phyloP scores from a whole-genome alignment of 37 sponge, comb jelly and placozoan species.

The Oscarella lobularis region DNA sequence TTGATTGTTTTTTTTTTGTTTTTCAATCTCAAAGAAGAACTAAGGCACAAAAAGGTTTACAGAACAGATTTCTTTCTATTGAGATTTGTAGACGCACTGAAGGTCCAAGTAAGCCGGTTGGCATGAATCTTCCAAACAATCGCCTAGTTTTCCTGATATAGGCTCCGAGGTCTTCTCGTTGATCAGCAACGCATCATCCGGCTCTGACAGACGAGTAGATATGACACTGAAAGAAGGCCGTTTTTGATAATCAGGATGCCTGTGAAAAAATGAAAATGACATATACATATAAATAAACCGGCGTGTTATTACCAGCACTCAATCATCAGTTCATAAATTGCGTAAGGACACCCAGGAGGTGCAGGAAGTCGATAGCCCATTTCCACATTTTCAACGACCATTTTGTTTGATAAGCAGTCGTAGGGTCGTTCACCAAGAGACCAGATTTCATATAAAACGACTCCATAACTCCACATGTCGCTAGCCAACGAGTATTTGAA shows the following conservation, averaged over 20 bases:
- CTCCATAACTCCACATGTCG: slow-evolving; percentile 1
- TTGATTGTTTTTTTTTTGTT: too few relatives aligned
- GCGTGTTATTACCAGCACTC: not conserved
- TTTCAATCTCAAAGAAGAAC: too few relatives aligned
- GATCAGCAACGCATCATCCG: not conserved
- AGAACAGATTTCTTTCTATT: too few relatives aligned
- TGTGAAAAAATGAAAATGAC: not conserved
- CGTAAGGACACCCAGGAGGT: not conserved
- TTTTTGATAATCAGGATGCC: not conserved
- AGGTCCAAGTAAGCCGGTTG: too few relatives aligned
- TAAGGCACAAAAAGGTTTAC: too few relatives aligned
- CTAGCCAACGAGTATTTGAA: not conserved
- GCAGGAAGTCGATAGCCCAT: not conserved
- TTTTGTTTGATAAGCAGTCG: not conserved
- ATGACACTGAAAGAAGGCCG: not conserved
- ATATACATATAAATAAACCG: not conserved
- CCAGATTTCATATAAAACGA: not conserved
- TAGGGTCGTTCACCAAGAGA: not conserved
- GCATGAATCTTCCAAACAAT: not conserved
- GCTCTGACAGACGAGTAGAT: not conserved
- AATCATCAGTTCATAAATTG: not conserved
- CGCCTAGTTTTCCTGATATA: not conserved
- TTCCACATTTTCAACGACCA: not conserved
- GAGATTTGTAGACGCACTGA: too few relatives aligned
- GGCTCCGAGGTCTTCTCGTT: not conserved